Evolutionary conservation across 30 jellyfish, hydroid and myxozoan species (phyloP).

Genomic region (Hydractinia echinata): DNA sequence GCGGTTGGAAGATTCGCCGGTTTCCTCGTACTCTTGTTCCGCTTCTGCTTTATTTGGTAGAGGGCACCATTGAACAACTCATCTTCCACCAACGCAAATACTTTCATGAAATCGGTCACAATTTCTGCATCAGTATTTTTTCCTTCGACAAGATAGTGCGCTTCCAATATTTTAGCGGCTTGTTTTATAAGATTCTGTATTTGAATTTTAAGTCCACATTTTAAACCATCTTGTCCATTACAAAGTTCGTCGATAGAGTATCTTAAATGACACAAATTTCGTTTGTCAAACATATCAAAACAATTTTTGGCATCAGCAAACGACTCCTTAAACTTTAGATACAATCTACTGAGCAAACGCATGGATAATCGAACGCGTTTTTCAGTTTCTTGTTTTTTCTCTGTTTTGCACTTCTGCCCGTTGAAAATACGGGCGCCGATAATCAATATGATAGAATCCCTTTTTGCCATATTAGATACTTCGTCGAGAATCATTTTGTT

Average conservation of each 20-base stretch:
- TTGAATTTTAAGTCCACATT: neutral
- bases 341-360: neutral
- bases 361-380: neutral
- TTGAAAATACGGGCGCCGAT: conserved; percentile 4
- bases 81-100: neutral
- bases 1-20: too few relatives aligned
- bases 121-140: too few relatives aligned
- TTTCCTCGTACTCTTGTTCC: too few relatives aligned
- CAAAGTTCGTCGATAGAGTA: neutral
- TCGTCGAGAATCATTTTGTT: neutral
- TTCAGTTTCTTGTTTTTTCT: neutral
- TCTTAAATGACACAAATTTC: neutral
- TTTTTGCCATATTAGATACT: neutral
- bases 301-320: neutral
- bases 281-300: neutral
- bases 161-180: conserved; percentile 5
- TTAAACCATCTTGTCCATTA: neutral
- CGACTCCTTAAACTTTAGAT: neutral
- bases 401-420: neutral
- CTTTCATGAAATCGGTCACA: neutral
- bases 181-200: neutral
- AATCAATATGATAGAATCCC: neutral
- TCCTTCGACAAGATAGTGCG: conserved; percentile 10
- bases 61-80: too few relatives aligned
- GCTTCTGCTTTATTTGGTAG: too few relatives aligned